Evolutionary conservation across 2,113 vertebrate genomes (phyloP).

Genomic region (Rhea pennata): DNA sequence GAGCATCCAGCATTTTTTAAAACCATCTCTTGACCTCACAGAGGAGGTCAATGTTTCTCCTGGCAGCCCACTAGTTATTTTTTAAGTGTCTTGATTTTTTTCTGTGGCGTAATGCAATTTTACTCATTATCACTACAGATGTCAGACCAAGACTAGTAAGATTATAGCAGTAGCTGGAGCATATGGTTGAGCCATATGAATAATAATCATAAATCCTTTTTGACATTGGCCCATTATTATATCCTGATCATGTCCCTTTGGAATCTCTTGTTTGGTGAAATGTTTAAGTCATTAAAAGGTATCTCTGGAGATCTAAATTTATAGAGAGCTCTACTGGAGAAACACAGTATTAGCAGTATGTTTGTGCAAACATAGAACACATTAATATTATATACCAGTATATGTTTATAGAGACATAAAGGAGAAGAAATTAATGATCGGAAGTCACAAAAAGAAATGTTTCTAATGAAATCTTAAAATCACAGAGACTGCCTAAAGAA

Average conservation of each 20-base stretch:
- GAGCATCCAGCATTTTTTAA: constrained; percentile 76
- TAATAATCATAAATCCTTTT: constrained; percentile 81
- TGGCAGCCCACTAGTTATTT: constrained; percentile 77
- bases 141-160: constrained; percentile 72
- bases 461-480: constrained; percentile 1
- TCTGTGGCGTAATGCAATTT: constrained; percentile 80
- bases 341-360: constrained; percentile 68
- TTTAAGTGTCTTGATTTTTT: constrained; percentile 79
- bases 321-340: constrained; percentile 71
- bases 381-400: constrained; percentile 53
- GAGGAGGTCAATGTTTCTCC: constrained; percentile 78
- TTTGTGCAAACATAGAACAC: constrained; percentile 68
- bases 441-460: neutral
- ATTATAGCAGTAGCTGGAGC: constrained; percentile 76
- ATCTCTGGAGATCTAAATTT: constrained; percentile 73
- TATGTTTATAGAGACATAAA: neutral
- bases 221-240: constrained; percentile 79
- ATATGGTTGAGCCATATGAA: constrained; percentile 80
- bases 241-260: constrained; percentile 77
- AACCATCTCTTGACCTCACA: constrained; percentile 79
- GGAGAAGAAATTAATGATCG: neutral
- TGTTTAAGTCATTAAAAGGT: constrained; percentile 77
- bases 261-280: constrained; percentile 73
- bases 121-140: constrained; percentile 84
- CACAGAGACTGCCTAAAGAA: neutral